Conservation (phyloP, 2,797 vertebrate species). For the Oreochromis mossambicus region DNA sequence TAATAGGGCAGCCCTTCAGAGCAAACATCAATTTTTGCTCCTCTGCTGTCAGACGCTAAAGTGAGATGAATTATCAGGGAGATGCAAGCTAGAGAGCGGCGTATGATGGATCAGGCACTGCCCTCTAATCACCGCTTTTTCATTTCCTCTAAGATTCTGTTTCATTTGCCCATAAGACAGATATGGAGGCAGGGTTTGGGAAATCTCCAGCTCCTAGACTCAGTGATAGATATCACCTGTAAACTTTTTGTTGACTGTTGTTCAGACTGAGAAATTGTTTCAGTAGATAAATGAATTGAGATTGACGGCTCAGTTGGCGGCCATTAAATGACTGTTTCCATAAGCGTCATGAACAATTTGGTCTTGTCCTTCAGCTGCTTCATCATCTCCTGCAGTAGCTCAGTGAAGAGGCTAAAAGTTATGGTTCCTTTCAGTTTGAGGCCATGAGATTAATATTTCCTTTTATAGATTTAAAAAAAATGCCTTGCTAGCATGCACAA, state of each 20-base stretch:
- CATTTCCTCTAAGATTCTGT: conserved; percentile 58
- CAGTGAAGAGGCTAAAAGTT: neutral
- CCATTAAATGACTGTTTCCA: conserved; percentile 4
- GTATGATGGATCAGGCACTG: conserved; percentile 47
- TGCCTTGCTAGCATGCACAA: neutral
- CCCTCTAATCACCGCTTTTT: conserved; percentile 60
- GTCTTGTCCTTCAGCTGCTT: neutral
- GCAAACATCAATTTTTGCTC: conserved; percentile 55
- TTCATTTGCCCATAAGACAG: conserved; percentile 53
- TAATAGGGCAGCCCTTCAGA: conserved; percentile 40
- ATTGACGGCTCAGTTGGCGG: conserved; percentile 5
- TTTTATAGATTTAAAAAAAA: neutral
- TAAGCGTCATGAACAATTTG: neutral
- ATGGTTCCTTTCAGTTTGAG: neutral
- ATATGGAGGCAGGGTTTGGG: conserved; percentile 12
- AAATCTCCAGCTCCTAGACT: conserved; percentile 6
- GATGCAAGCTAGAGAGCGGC: conserved; percentile 4
- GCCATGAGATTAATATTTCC: neutral
- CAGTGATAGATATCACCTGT: conserved; percentile 26
- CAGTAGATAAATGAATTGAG: neutral
- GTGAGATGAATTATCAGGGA: conserved; percentile 63
- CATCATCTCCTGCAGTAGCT: neutral
- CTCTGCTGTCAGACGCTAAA: conserved; percentile 46
- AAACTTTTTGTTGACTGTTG: conserved; percentile 23
- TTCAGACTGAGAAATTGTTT: conserved; percentile 27